Conservation (phyloP, 2,888 invertebrate genomes). For the Charanyca ferruginea region DNA sequence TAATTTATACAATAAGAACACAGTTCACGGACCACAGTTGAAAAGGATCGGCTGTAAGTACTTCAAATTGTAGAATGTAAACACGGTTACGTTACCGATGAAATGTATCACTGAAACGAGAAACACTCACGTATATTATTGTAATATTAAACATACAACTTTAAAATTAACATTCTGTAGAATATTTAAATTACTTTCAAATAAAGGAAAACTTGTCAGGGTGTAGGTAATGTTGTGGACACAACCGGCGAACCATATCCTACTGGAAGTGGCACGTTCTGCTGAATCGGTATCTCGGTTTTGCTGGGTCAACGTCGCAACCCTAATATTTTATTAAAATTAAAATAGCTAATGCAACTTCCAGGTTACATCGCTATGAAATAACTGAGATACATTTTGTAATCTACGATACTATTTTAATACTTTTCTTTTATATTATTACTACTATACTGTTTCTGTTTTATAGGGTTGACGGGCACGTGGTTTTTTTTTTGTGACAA, state of each 20-base stretch:
- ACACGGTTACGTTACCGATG: slow-evolving; percentile 57
- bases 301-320: slow-evolving; percentile 11
- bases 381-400: neutral
- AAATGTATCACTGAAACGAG: slow-evolving; percentile 63
- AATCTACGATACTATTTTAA: neutral
- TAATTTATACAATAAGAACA: slow-evolving; percentile 34
- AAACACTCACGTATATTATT: too few relatives aligned
- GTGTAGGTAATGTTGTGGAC: slow-evolving; percentile 10
- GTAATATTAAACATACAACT: too few relatives aligned
- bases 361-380: slow-evolving; percentile 9
- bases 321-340: slow-evolving; percentile 47
- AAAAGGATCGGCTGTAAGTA: slow-evolving; percentile 60
- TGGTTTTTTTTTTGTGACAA: too few relatives aligned
- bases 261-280: slow-evolving; percentile 26
- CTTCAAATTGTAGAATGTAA: slow-evolving; percentile 65
- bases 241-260: neutral
- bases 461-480: too few relatives aligned
- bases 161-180: neutral
- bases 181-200: slow-evolving; percentile 21
- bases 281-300: slow-evolving; percentile 33
- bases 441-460: too few relatives aligned
- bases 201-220: slow-evolving; percentile 14
- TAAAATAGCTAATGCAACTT: slow-evolving; percentile 42
- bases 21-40: slow-evolving; percentile 35
- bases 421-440: too few relatives aligned